Evolutionary conservation across 2,113 vertebrate genomes (phyloP).

Genomic region (Sinocyclocheilus maitianheensis): DNA sequence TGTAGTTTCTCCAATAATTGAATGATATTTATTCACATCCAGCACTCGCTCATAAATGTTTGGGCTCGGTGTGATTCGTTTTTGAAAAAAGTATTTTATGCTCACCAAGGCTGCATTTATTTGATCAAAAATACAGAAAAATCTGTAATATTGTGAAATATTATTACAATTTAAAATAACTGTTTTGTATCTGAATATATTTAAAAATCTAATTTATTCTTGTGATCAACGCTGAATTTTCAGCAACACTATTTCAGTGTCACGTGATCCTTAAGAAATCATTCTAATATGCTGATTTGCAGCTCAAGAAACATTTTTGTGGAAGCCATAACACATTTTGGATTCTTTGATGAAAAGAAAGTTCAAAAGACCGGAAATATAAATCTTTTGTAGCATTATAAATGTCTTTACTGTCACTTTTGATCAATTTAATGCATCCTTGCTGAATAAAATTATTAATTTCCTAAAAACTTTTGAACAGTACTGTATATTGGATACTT

Average conservation of each 20-base stretch:
- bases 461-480: not conserved
- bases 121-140: not conserved
- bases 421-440: not conserved
- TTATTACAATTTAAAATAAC: not conserved
- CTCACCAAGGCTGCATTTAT: constrained; percentile 6
- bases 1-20: constrained; percentile 23
- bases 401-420: not conserved
- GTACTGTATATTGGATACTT: not conserved
- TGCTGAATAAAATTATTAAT: not conserved
- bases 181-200: not conserved
- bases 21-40: not conserved
- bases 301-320: not conserved
- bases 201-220: not conserved
- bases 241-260: not conserved
- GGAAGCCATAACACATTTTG: not conserved
- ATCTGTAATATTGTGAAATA: not conserved
- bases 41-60: not conserved
- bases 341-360: not conserved
- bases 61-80: not conserved
- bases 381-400: not conserved
- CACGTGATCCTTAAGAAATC: not conserved
- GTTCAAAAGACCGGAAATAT: not conserved
- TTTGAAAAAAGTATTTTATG: not conserved
- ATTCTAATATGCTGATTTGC: not conserved
- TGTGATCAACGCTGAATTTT: not conserved